These are phyloP conservation scores for Syritta pipiens DNA, from an alignment of 2,888 invertebrate species.

Conservation along the genomic window DNA sequence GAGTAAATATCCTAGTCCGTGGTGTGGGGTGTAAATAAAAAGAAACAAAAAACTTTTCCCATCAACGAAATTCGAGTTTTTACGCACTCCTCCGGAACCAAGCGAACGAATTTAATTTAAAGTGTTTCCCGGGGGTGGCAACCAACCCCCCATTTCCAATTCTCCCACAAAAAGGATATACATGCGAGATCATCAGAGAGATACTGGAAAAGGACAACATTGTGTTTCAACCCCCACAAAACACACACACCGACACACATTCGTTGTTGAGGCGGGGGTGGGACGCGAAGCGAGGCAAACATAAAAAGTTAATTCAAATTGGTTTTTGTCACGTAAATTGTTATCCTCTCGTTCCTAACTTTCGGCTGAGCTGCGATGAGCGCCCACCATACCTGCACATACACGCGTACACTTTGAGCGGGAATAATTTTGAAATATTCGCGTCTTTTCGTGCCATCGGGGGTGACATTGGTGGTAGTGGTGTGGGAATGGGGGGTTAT, in stretches of 20 bases:
- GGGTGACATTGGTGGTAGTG: too few species aligned
- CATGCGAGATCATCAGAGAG: too few species aligned
- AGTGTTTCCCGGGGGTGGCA: background rate
- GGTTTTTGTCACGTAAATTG: conserved; percentile 66
- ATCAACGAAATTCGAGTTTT: background rate
- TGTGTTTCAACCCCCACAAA: too few species aligned
- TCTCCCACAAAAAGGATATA: background rate
- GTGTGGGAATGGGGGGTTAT: conserved; percentile 33
- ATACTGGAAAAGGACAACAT: too few species aligned
- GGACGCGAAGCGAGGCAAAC: conserved; percentile 47
- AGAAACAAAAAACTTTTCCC: background rate
- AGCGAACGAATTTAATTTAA: conserved; percentile 18
- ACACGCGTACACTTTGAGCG: background rate
- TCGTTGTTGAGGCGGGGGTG: conserved; percentile 19
- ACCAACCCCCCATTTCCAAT: background rate
- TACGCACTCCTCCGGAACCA: background rate
- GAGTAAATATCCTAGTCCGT: too few species aligned
- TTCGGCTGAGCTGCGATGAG: background rate
- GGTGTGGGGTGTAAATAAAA: conserved; percentile 11
- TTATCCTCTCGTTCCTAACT: conserved; percentile 23
- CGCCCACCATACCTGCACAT: background rate
- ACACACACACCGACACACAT: background rate
- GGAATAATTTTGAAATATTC: conserved; percentile 5
- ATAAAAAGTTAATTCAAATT: conserved; percentile 64
- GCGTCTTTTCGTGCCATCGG: background rate